Evolutionary conservation across 2,113 vertebrate genomes (phyloP).

Genomic region (Thalassarche chlororhynchos): DNA sequence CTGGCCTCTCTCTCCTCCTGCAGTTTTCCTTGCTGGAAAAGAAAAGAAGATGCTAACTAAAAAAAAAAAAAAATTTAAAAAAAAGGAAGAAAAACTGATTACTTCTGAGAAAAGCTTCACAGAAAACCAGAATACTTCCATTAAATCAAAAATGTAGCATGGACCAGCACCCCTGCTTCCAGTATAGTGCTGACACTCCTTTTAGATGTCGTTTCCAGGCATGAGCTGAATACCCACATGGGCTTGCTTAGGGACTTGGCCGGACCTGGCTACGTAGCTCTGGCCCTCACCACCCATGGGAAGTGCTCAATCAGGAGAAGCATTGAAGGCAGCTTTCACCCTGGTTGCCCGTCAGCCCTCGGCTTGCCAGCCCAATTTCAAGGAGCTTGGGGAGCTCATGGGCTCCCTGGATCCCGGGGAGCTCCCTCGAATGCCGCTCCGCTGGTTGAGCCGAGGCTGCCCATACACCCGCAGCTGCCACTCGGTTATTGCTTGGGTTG

Average conservation of each 20-base stretch:
- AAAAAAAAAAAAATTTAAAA: neutral
- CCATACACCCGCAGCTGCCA: fast-evolving
- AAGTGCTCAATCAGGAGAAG: neutral
- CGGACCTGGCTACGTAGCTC: fast-evolving
- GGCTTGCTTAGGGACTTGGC: neutral
- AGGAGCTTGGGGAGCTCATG: neutral
- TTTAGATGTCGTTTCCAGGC: neutral
- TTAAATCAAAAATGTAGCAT: neutral
- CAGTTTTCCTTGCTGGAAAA: neutral
- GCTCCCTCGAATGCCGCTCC: neutral
- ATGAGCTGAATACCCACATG: neutral
- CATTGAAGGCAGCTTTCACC: neutral
- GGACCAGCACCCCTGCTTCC: neutral
- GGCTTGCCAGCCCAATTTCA: neutral
- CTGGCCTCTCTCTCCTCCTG: neutral
- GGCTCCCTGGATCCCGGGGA: neutral
- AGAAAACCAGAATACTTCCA: neutral
- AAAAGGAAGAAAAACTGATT: neutral
- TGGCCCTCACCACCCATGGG: neutral
- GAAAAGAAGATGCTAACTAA: neutral
- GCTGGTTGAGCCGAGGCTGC: neutral
- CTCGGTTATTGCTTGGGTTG: neutral
- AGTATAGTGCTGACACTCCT: neutral
- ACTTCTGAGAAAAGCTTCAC: neutral
- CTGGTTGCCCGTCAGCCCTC: neutral